Conservation (phyloP, 2,888 invertebrate genomes). For the Dorcus hopei region DNA sequence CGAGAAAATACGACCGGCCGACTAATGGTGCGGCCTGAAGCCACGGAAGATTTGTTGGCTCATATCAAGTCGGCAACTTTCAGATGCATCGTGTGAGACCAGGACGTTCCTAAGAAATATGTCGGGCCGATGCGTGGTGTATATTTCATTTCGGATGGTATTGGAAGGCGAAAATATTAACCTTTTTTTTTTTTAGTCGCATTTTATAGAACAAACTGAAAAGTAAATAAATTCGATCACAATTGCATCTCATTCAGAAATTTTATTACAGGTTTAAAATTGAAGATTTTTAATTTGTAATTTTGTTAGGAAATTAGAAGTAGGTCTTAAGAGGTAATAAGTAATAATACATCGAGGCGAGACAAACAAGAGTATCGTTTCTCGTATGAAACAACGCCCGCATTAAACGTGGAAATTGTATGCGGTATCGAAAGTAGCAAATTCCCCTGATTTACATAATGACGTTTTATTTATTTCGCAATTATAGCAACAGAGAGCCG, state of each 20-base stretch:
- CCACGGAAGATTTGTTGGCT: conserved; percentile 19
- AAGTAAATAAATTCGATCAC: no score
- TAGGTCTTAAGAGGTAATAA: no score
- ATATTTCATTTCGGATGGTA: no score
- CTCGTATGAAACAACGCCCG: background rate
- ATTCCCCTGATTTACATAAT: conserved; percentile 6
- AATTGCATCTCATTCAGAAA: no score
- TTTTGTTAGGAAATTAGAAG: no score
- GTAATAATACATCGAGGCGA: no score
- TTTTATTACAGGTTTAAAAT: no score
- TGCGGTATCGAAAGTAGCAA: background rate
- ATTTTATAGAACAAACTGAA: no score
- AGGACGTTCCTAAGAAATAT: background rate
- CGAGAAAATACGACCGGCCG: conserved; percentile 45
- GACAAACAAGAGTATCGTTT: background rate
- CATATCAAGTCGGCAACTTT: background rate
- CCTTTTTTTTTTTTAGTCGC: no score
- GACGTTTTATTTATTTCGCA: conserved; percentile 24
- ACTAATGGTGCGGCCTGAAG: conserved; percentile 26
- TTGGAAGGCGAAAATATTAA: no score
- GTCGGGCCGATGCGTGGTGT: background rate
- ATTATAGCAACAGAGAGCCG: conserved; percentile 23
- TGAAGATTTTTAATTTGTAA: no score
- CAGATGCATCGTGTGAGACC: background rate
- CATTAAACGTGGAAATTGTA: background rate